phyloP scores from a whole-genome alignment of 2,888 invertebrate genomes.

The Myopa tessellatipennis region DNA sequence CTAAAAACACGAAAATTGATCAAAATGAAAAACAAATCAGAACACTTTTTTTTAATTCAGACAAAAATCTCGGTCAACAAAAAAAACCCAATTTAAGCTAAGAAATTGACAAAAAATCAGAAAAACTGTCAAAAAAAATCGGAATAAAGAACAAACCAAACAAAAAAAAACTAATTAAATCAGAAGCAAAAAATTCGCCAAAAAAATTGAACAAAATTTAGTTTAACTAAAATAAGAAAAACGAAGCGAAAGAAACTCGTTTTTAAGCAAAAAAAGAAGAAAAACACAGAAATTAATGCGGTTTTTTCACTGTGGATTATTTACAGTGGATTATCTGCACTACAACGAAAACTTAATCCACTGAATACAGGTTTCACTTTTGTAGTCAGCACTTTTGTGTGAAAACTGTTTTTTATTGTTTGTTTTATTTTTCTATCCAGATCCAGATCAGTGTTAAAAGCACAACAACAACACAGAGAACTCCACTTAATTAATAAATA shows the following conservation, averaged over 20 bases:
- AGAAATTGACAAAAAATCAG: too few relatives aligned
- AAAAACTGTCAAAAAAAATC: not conserved
- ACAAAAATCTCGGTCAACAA: not conserved
- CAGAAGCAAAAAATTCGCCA: not conserved
- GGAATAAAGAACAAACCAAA: not conserved
- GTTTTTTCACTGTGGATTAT: too few relatives aligned
- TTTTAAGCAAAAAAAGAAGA: not conserved
- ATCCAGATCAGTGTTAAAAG: not conserved
- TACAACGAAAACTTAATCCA: not conserved
- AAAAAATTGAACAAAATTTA: not conserved
- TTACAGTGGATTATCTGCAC: not conserved
- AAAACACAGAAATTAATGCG: too few relatives aligned
- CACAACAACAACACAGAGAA: not conserved
- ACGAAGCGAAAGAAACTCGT: not conserved
- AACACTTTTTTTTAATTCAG: not conserved
- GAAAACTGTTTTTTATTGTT: not conserved
- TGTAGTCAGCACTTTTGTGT: not conserved
- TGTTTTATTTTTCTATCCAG: too few relatives aligned
- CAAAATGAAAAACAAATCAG: not conserved
- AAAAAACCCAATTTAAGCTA: too few relatives aligned
- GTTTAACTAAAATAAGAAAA: not conserved
- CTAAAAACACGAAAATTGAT: not conserved
- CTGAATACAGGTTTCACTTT: conserved; percentile 2
- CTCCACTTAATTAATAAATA: not conserved
- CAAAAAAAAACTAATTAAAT: not conserved